phyloP scores from a whole-genome alignment of 1,140 invertebrate genomes.

The Drosophila nikananu region DNA sequence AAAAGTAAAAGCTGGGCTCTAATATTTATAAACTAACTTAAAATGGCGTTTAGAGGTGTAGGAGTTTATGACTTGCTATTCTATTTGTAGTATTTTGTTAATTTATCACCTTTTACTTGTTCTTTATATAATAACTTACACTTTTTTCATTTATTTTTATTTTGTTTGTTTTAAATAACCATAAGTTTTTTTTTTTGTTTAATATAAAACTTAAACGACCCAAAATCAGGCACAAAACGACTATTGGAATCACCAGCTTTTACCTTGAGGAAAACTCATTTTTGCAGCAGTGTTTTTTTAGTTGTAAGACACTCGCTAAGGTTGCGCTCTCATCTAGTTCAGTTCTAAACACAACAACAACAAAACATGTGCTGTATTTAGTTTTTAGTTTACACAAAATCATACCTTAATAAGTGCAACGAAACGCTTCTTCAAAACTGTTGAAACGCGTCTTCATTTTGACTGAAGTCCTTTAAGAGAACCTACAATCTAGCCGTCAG shows the following conservation, averaged over 20 bases:
- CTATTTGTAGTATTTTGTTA: too few species aligned
- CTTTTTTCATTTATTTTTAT: not conserved
- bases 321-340: constrained; percentile 68
- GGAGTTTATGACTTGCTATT: not conserved
- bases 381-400: constrained; percentile 31
- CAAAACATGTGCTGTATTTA: constrained; percentile 68
- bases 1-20: not conserved
- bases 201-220: not conserved
- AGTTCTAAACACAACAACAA: constrained; percentile 65
- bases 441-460: constrained; percentile 74
- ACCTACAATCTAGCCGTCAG: constrained; percentile 41
- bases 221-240: not conserved
- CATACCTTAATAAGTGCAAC: constrained; percentile 60
- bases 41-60: not conserved
- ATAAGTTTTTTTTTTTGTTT: not conserved
- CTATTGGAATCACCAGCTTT: not conserved
- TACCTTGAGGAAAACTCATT: not conserved
- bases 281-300: not conserved
- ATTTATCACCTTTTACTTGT: not conserved
- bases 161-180: not conserved
- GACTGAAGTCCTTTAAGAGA: constrained; percentile 73
- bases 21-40: not conserved
- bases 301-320: constrained; percentile 22
- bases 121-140: not conserved
- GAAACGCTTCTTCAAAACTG: constrained; percentile 69